Evolutionary conservation across 2,113 vertebrate genomes (phyloP), one percentile per base, ranked within the genome.

Genomic region (Chrysochloris asiatica): DNA sequence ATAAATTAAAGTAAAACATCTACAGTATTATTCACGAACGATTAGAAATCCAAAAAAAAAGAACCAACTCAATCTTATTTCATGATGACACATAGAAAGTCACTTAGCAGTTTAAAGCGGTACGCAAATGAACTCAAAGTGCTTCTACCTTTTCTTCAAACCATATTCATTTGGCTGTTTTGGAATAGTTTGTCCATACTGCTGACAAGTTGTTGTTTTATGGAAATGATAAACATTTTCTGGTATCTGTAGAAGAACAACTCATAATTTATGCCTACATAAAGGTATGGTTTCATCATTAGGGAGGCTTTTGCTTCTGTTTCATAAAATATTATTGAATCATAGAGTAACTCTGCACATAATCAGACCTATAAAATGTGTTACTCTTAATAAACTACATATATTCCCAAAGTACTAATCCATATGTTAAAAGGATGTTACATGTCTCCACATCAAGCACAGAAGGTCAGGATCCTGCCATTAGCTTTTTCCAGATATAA

Each of bases 311-410:
- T 67, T 84, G 19, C 36, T 78, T 89, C 52, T 91, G 33, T 85
- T 92, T 80, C 38, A 41, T 50, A 65, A 94, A 72, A 91, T 30
- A 65, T 50, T 88, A 43, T 52, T 92, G 50, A 85, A 88, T 76
- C 17, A 56, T 71, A 83, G 17, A 3, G 54, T 75, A 91, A 76
- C 33, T 75, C 11, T 28, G 17, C 14, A 90, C 10, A 17, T 89
- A 89, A 61, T 28, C 5, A 85, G 24, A 73, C 59, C 16, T 86
- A n/a, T 65, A 85, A 69, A 73, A 2, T 47, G 3, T 83, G 52
- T 77, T 28, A 36, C 41, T 86, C 36, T 85, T 83, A 30, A 7
- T 88, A 56, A 11, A 56, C 30, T 71, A 56, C 21, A 33, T 48
- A 36, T 50, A 77, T 79, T 80, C 33, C 59, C 38, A 2, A 65